Conservation (phyloP, 2,113 vertebrate genomes). For the Corythoichthys haematopterus region DNA sequence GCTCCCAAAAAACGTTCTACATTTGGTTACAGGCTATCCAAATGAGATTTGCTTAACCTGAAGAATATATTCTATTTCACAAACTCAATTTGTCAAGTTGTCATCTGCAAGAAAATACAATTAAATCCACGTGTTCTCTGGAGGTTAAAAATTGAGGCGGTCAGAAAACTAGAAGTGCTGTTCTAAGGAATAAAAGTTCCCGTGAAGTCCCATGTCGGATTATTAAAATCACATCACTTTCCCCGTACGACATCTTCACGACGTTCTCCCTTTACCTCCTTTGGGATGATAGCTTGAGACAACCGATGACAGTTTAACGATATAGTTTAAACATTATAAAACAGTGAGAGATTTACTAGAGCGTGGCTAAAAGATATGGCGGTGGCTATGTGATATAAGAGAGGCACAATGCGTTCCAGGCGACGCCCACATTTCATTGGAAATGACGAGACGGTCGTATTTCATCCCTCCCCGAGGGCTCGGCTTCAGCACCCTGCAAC, state of each 20-base stretch:
- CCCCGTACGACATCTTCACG: slow-evolving; percentile 11
- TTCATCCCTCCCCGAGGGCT: slow-evolving; percentile 47
- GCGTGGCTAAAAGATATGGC: slow-evolving; percentile 49
- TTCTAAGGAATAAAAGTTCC: neutral
- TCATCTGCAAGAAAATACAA: neutral
- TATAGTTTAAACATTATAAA: slow-evolving; percentile 61
- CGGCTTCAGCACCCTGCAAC: slow-evolving; percentile 34
- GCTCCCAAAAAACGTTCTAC: neutral
- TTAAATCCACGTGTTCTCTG: neutral
- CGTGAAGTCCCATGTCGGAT: neutral
- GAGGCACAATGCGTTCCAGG: slow-evolving; percentile 36
- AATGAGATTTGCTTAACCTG: neutral
- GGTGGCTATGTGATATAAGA: slow-evolving; percentile 50
- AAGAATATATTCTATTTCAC: neutral
- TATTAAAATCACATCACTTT: slow-evolving; percentile 28
- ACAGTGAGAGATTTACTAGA: slow-evolving; percentile 53
- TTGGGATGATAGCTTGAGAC: slow-evolving; percentile 29
- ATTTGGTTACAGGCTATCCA: neutral
- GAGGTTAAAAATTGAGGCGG: neutral
- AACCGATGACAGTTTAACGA: slow-evolving; percentile 36
- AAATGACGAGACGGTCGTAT: slow-evolving; percentile 61
- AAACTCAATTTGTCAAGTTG: neutral
- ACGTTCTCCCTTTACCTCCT: slow-evolving; percentile 20
- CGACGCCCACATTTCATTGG: slow-evolving; percentile 55
- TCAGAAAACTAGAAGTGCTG: neutral